A percentile compares a stretch with the other conserved stretches of the same genome.
phyloP scores from a whole-genome alignment of 2,888 invertebrate genomes.

The Dicranocentrus wangi region DNA sequence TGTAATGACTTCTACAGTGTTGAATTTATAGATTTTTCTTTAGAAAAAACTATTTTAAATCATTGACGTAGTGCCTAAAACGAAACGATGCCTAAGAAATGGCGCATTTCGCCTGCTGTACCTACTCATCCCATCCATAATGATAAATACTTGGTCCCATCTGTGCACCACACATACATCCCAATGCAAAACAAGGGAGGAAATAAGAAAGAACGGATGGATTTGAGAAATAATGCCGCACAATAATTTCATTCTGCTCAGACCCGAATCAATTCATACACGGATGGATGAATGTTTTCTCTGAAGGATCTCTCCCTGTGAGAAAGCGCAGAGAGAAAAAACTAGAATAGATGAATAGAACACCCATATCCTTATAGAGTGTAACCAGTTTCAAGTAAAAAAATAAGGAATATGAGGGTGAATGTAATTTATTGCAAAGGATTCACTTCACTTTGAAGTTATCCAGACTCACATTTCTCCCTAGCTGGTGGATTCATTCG shows the following conservation, averaged over 20 bases:
- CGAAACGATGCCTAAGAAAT: too few species aligned
- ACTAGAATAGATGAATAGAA: conserved; percentile 51
- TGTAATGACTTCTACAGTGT: too few species aligned
- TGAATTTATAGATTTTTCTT: too few species aligned
- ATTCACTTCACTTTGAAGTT: conserved; percentile 72
- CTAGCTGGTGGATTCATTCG: conserved; percentile 35
- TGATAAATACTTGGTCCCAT: conserved; percentile 56
- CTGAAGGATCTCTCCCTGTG: conserved; percentile 47
- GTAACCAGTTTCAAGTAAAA: conserved; percentile 15
- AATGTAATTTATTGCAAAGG: conserved; percentile 73
- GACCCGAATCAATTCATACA: conserved; percentile 71
- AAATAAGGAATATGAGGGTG: conserved; percentile 63
- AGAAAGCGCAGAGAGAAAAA: conserved; percentile 24
- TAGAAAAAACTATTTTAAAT: too few species aligned
- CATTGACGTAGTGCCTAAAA: too few species aligned
- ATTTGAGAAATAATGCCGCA: conserved; percentile 42
- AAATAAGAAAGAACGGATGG: conserved; percentile 19
- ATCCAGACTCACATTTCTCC: conserved; percentile 72
- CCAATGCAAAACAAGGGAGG: conserved; percentile 43
- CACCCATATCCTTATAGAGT: conserved; percentile 1
- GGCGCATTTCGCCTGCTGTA: too few species aligned
- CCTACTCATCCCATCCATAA: neutral
- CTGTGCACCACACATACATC: neutral
- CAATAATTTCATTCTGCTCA: conserved; percentile 72
- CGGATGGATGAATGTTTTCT: conserved; percentile 60